Evolutionary conservation across 1,140 invertebrate genomes (phyloP), one percentile per base, ranked within the genome.

Genomic region (Liolophura sinensis): DNA sequence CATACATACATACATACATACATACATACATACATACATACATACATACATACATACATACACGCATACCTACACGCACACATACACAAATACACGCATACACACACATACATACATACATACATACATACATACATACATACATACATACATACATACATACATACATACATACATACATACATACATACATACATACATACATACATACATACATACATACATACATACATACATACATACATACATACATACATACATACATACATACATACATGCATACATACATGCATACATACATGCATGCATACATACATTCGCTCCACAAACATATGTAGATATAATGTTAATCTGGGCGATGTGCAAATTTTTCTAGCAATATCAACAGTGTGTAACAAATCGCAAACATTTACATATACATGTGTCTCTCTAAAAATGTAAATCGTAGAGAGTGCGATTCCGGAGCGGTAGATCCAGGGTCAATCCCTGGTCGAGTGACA

Each of bases 221-320:
- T 61, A 61, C 40, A 61, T 61, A 61, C 47, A 61, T 61, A 50
- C 47, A 61, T 48, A 50, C 47, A 61, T 61, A 50, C 47, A 61
- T 61, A 61, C 47, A 61, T 61, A 61, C 47, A 61, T 49, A 61
- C 40, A 61, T 61, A 61, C 47, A 61, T 61, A 61, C 40, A 61
- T 61, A 50, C 47, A 61, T 50, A 61, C 47, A 61, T 61, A 61
- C 47, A 61, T 61, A 61, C 40, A 61, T 61, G 49, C 47, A 61
- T 48, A 61, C 47, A 61, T 61, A 61, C 47, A 61, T 61, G 49
- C 47, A 61, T 48, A 61, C 47, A 61, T 50, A 61, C 47, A 61
- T 50, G 49, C 47, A 61, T 61, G 20, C 40, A 61, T 48, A 49
- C 47, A 61, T 61, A 40, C 59, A 60, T 46, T 60, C 59, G 11